A percentile compares a stretch with the other conserved stretches of the same genome.
phyloP scores from a whole-genome alignment of 2,113 vertebrate genomes.

The Nothocercus nigrocapillus region DNA sequence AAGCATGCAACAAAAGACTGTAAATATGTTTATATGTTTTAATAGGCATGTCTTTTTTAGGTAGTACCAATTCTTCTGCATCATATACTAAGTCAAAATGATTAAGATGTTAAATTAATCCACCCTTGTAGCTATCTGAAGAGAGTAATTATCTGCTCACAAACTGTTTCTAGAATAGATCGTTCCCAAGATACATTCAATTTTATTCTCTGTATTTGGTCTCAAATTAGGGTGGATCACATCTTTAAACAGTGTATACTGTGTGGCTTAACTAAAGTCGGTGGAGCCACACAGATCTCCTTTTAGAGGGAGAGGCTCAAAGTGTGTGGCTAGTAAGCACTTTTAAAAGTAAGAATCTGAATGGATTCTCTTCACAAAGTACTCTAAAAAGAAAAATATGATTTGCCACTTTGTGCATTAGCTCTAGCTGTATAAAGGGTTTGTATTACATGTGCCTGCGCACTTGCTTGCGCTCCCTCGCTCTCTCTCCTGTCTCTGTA shows the following conservation, averaged over 20 bases:
- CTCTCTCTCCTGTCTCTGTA: too few relatives aligned
- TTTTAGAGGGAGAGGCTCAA: not conserved
- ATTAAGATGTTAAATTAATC: constrained; percentile 54
- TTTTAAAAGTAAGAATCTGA: too few relatives aligned
- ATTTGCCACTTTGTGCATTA: too few relatives aligned
- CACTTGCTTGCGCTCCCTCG: too few relatives aligned
- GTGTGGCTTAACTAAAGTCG: not conserved
- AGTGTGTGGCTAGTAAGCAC: not conserved
- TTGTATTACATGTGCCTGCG: too few relatives aligned
- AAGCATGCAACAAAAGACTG: not conserved
- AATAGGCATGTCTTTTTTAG: not conserved
- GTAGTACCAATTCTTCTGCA: constrained; percentile 13
- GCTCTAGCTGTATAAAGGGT: too few relatives aligned
- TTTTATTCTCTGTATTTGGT: constrained; percentile 35
- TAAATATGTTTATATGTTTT: constrained; percentile 31
- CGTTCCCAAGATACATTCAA: constrained; percentile 35
- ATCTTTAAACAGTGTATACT: not conserved
- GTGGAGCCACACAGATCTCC: not conserved
- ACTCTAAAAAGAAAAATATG: too few relatives aligned
- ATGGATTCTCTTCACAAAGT: too few relatives aligned
- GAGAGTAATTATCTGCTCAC: constrained; percentile 45
- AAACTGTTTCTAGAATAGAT: constrained; percentile 50
- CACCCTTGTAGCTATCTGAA: constrained; percentile 43
- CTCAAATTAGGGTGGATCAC: not conserved
- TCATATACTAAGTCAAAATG: constrained; percentile 20